Evolutionary conservation across 37 sponge, comb jelly and placozoan genomes (phyloP).

Genomic region (Beroe forskalii): DNA sequence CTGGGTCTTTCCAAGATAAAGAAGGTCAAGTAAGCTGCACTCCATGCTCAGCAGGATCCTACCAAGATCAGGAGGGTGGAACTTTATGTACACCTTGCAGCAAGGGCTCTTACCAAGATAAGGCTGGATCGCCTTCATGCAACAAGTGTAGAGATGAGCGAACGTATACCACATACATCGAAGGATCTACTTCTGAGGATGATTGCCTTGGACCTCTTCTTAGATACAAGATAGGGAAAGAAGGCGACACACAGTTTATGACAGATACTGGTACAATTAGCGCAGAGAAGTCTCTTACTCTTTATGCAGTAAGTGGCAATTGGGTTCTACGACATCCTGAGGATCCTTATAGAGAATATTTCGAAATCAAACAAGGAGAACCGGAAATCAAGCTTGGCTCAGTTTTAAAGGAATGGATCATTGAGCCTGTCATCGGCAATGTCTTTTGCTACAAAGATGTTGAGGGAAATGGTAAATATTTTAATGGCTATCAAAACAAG

Average conservation of each 20-base stretch:
- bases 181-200: background rate
- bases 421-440: background rate
- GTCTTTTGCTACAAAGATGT: background rate
- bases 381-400: background rate
- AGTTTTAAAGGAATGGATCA: background rate
- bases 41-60: background rate
- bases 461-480: background rate
- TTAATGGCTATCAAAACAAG: conserved; percentile 15
- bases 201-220: background rate
- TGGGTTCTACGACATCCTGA: background rate
- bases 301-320: background rate
- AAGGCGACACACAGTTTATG: background rate
- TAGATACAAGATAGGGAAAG: background rate
- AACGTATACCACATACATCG: background rate
- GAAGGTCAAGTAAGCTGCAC: background rate
- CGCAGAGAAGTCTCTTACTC: background rate
- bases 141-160: background rate
- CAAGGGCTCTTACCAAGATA: background rate
- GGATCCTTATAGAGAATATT: background rate
- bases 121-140: background rate
- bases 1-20: background rate
- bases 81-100: background rate
- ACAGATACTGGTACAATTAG: background rate
- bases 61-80: background rate
- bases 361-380: background rate